Percentiles rank a stretch among this genome's conserved stretches.
These are phyloP conservation scores for Gavialis gangeticus DNA, from an alignment of 2,113 vertebrate species.

Conservation along the genomic window DNA sequence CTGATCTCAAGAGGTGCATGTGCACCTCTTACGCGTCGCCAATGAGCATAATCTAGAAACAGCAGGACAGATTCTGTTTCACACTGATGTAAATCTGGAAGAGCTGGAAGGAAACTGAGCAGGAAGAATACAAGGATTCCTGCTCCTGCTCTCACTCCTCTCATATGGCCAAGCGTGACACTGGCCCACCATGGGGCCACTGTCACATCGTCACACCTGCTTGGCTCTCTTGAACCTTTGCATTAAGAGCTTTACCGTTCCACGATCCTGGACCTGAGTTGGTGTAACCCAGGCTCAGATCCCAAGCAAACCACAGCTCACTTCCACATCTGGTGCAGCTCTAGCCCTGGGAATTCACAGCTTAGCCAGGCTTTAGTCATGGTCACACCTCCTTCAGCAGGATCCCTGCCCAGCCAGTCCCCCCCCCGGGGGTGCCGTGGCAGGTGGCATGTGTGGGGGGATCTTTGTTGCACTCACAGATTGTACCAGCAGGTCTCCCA, in stretches of 20 bases:
- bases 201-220: neutral
- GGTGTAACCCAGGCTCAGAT: neutral
- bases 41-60: neutral
- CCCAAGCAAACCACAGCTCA: neutral
- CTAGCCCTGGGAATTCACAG: neutral
- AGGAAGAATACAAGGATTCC: neutral
- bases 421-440: neutral
- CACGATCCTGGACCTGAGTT: neutral
- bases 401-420: neutral
- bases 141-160: no score
- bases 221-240: neutral
- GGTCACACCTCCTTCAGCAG: no score
- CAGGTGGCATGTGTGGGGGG: neutral
- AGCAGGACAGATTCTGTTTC: neutral
- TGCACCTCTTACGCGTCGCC: no score
- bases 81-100: neutral
- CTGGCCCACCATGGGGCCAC: no score
- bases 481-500: slow-evolving; percentile 93
- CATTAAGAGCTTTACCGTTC: neutral
- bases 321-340: neutral
- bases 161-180: no score
- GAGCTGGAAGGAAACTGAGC: neutral
- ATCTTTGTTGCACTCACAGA: slow-evolving; percentile 83
- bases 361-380: neutral
- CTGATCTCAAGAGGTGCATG: no score